These are phyloP conservation scores for Yoshiicerus persimilis DNA, from an alignment of 1,140 invertebrate genomes.

Conservation along the genomic window DNA sequence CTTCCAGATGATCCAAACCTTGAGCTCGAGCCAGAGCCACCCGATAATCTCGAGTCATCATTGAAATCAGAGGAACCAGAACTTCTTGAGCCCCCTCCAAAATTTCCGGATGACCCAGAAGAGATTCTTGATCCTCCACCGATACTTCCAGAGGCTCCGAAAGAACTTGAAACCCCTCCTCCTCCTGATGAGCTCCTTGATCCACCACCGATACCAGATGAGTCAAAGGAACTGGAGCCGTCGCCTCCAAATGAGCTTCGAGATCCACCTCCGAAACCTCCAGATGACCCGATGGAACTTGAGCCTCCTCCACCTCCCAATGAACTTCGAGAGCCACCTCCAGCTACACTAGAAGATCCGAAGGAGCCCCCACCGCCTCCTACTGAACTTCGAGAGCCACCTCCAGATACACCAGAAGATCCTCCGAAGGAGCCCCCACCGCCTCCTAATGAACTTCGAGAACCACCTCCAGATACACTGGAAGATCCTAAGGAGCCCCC, in stretches of 20 bases:
- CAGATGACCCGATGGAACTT: background rate
- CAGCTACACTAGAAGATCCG: background rate
- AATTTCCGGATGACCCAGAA: background rate
- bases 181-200: background rate
- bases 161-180: background rate
- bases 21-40: no score
- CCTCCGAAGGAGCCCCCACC: background rate
- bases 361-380: background rate
- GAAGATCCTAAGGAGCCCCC: background rate
- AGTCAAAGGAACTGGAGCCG: background rate
- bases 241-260: no score
- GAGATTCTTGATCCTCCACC: background rate
- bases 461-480: background rate
- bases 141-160: background rate
- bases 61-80: background rate
- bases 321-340: background rate
- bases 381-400: background rate
- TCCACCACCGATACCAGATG: background rate
- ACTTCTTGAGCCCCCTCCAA: background rate
- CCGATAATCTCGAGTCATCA: background rate
- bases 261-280: background rate
- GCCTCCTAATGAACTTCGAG: background rate
- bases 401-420: background rate
- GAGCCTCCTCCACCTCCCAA: no score
- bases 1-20: background rate